Evolutionary conservation across 2,113 vertebrate genomes (phyloP), one percentile per base, ranked within the genome.

Genomic region (Gorsachius goisagi): DNA sequence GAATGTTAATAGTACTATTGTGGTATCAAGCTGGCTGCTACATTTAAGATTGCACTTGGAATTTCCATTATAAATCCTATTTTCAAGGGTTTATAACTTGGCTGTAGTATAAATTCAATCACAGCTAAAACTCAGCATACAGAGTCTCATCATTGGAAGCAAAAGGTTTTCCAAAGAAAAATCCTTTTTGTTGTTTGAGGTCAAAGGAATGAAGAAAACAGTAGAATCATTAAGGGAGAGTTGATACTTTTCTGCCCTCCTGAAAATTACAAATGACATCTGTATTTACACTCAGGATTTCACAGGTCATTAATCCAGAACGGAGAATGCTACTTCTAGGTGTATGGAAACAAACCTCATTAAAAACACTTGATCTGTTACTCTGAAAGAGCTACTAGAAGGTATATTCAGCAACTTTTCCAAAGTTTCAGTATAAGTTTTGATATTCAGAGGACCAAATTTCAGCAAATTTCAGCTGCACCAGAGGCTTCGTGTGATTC

Each of bases 61-160:
- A n/a, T 97, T 98, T 97, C 96, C 92, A 98, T 98, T 97, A 98
- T 93, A 97, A 98, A 97, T 97, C 90, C 95, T 97, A 96, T 97
- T 98, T 98, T 97, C 85, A 23, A 96, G 94, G 80, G 85, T 96
- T 98, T 98, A 97, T 98, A 95, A 95, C 95, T 90, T 96, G 93
- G 92, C 93, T 97, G 63, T 95, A 97, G 74, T 93, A 98, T 97
- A 97, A 98, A 97, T 97, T 97, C 96, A 97, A 95, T 97, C 82
- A 56, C 90, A 91, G 77, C 52, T 96, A 92, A 97, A 97, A 97
- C 83, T 96, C 94, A 96, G 60, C 58, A 93, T 64, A 85, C 72
- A 64, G 53, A 91, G 62, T 91, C 84, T 94, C 95, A 96, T 94
- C 94, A 96, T 9, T 96, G 83, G 90, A 97, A 96, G 74, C 39